Conservation (phyloP, 2,797 vertebrate genomes). For the Agapornis canus region DNA sequence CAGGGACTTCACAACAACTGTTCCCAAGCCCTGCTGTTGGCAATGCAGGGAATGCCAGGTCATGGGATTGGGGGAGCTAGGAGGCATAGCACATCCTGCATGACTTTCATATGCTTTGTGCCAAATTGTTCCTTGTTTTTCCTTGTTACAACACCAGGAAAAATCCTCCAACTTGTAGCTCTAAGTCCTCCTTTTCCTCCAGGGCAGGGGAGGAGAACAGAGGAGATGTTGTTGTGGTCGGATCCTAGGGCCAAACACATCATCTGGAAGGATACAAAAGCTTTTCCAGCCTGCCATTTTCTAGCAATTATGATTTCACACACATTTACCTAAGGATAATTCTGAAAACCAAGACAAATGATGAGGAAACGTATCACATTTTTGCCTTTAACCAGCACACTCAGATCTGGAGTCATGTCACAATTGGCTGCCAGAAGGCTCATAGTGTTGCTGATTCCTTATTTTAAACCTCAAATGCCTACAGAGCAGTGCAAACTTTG, state of each 20-base stretch:
- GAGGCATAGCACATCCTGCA: background rate
- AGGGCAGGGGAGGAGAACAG: background rate
- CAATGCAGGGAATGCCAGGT: background rate
- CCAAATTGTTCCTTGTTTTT: background rate
- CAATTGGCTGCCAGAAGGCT: background rate
- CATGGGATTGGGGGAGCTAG: background rate
- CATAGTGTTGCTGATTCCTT: background rate
- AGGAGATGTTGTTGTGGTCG: background rate
- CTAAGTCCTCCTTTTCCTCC: background rate
- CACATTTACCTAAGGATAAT: background rate
- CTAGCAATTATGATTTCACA: conserved; percentile 24
- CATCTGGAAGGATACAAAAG: background rate
- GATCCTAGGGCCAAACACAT: background rate
- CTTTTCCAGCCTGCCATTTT: background rate
- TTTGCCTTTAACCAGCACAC: background rate
- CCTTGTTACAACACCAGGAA: background rate
- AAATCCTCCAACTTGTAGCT: background rate
- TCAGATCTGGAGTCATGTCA: background rate
- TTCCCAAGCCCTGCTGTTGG: background rate
- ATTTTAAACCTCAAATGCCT: background rate
- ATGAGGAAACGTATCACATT: background rate
- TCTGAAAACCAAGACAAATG: background rate
- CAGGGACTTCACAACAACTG: background rate
- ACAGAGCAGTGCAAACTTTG: background rate
- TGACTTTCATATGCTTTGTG: background rate